These are phyloP conservation scores for Thaumatotibia leucotreta DNA, from an alignment of 1,140 invertebrate species.

Conservation along the genomic window DNA sequence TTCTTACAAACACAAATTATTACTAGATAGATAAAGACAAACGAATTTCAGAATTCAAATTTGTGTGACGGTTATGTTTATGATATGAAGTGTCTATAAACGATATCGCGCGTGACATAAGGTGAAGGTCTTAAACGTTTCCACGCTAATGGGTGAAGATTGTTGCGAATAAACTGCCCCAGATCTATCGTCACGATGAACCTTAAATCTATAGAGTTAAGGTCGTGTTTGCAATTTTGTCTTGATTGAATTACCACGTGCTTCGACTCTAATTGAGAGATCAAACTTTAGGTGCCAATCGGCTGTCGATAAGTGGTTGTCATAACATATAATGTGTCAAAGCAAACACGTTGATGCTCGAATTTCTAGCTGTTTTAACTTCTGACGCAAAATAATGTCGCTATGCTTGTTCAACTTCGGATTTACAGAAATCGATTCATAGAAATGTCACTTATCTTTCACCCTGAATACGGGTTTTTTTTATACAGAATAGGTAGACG, in stretches of 20 bases:
- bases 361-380: not conserved
- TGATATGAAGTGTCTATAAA: too few species aligned
- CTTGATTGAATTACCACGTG: slow-evolving; percentile 7
- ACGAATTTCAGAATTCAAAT: too few species aligned
- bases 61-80: too few species aligned
- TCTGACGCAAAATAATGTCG: not conserved
- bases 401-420: not conserved
- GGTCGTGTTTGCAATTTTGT: not conserved
- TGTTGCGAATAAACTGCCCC: not conserved
- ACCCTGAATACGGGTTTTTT: too few species aligned
- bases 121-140: slow-evolving; percentile 3
- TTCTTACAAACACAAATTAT: too few species aligned
- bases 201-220: not conserved
- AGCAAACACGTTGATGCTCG: not conserved
- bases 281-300: slow-evolving; percentile 27
- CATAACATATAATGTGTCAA: slow-evolving; percentile 15
- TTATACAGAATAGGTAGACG: too few species aligned
- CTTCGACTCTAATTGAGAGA: slow-evolving; percentile 15
- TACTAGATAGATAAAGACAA: too few species aligned
- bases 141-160: not conserved
- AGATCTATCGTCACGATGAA: not conserved
- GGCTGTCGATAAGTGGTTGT: slow-evolving; percentile 33
- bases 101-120: not conserved
- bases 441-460: too few species aligned
- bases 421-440: too few species aligned